Percentiles rank a stretch among this genome's conserved stretches.
Conservation (phyloP, 2,113 vertebrate species). For the Grammomys surdaster region DNA sequence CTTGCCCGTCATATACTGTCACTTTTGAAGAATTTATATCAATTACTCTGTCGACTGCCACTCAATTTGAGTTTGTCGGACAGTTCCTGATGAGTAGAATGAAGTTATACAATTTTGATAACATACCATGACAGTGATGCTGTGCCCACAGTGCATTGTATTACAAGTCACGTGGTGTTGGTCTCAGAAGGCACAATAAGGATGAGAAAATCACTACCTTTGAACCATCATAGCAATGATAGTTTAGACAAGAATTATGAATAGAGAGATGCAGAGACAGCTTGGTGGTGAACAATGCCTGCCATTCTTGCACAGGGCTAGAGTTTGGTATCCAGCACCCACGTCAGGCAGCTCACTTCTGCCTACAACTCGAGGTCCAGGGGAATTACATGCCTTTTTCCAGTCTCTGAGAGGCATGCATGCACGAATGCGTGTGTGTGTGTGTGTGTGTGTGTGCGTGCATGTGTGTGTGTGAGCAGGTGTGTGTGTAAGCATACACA, state of each 20-base stretch:
- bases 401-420: neutral
- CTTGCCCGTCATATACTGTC: neutral
- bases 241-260: neutral
- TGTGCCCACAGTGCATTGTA: neutral
- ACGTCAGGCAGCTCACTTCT: neutral
- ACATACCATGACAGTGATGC: neutral
- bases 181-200: neutral
- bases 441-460: neutral
- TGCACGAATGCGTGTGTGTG: neutral
- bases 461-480: neutral
- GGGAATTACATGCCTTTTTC: neutral
- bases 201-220: conserved; percentile 10
- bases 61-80: neutral
- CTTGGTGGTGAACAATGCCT: too few species aligned
- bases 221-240: neutral
- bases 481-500: neutral
- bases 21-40: conserved; percentile 6
- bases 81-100: conserved; percentile 1
- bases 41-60: neutral
- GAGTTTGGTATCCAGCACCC: neutral
- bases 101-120: neutral
- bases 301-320: neutral
- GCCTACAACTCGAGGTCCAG: neutral
- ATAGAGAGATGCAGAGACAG: neutral
- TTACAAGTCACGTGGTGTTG: neutral